Percentiles rank a stretch among this genome's conserved stretches.
Evolutionary conservation across 2,888 invertebrate species (phyloP).

Genomic region (Leucophora obtusa): DNA sequence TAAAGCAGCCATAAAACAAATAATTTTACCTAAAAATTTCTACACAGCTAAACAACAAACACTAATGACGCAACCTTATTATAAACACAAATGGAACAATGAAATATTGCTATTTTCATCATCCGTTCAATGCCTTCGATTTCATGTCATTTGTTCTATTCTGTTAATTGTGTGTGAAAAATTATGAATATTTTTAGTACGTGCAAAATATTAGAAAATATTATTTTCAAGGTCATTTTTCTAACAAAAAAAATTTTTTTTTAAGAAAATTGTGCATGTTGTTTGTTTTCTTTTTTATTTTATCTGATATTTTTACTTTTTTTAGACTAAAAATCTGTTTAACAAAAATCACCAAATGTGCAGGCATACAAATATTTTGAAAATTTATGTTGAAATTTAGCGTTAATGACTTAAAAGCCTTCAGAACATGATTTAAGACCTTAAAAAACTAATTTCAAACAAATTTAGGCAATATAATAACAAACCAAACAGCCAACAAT

Average conservation of each 20-base stretch:
- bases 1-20: not conserved
- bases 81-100: conserved; percentile 15
- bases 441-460: conserved; percentile 61
- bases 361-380: conserved; percentile 69
- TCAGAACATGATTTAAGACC: conserved; percentile 78
- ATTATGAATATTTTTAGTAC: conserved; percentile 48
- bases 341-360: conserved; percentile 55
- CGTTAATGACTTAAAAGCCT: conserved; percentile 79
- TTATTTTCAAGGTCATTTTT: conserved; percentile 63
- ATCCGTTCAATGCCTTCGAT: not conserved
- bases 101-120: not conserved
- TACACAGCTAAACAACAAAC: conserved; percentile 22
- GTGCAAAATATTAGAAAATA: conserved; percentile 59
- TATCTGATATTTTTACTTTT: not conserved
- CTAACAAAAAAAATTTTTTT: conserved; percentile 36
- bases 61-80: conserved; percentile 59
- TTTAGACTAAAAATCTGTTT: conserved; percentile 65
- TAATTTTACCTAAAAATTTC: conserved; percentile 54
- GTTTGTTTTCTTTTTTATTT: not conserved
- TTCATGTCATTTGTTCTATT: not conserved
- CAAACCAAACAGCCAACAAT: not conserved
- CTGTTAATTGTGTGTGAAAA: conserved; percentile 11
- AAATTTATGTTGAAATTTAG: conserved; percentile 78
- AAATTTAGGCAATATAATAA: conserved; percentile 54
- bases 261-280: not conserved